These are phyloP conservation scores for Caenorhabditis panamensis DNA, from an alignment of 2,888 invertebrate genomes.

Conservation along the genomic window DNA sequence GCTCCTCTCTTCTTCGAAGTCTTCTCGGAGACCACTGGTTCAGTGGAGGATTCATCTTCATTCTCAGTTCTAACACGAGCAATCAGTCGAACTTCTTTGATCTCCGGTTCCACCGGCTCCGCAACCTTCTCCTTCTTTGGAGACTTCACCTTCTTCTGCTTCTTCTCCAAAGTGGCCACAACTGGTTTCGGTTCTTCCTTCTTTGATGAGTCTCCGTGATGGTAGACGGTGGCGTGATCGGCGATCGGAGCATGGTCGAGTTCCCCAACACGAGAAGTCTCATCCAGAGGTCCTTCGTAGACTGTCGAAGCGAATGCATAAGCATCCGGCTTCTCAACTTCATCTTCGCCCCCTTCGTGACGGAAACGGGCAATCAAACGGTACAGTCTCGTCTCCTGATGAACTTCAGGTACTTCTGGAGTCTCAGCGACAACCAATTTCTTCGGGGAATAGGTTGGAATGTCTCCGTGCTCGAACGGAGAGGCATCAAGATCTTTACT, in stretches of 20 bases:
- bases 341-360: conserved; percentile 47
- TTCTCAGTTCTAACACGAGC: conserved; percentile 41
- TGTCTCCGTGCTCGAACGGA: conserved; percentile 36
- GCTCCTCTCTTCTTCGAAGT: conserved; percentile 25
- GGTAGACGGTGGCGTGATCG: conserved; percentile 43
- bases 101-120: conserved; percentile 42
- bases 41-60: conserved; percentile 12
- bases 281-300: conserved; percentile 52
- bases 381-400: conserved; percentile 9
- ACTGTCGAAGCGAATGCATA: conserved; percentile 31
- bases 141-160: conserved; percentile 39
- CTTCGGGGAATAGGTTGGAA: conserved; percentile 29
- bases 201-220: conserved; percentile 39
- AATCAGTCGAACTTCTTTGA: conserved; percentile 36
- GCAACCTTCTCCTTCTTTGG: conserved; percentile 36
- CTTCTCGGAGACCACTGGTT: conserved; percentile 11
- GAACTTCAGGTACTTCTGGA: not conserved
- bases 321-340: conserved; percentile 33
- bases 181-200: not conserved
- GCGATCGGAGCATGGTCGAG: conserved; percentile 34
- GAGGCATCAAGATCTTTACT: conserved; percentile 34
- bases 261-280: conserved; percentile 25
- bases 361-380: conserved; percentile 33
- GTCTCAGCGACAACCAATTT: not conserved
- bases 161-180: conserved; percentile 12